phyloP scores from a whole-genome alignment of 2,113 vertebrate genomes.

The Oryzias woworae region DNA sequence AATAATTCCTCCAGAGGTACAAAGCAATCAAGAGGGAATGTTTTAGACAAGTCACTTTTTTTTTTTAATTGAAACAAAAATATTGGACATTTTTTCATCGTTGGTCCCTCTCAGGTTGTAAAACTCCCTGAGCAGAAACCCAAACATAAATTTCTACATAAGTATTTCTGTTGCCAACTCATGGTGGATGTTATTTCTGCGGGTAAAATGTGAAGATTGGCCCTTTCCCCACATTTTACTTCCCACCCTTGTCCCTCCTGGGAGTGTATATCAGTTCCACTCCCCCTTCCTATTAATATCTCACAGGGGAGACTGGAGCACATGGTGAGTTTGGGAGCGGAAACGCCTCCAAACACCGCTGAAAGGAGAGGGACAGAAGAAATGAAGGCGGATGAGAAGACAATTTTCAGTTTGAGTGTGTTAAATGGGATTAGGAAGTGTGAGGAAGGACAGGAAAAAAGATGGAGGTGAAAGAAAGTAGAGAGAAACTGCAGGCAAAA shows the following conservation, averaged over 20 bases:
- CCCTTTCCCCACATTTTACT: constrained; percentile 61
- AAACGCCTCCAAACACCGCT: constrained; percentile 59
- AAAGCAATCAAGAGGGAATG: too few species aligned
- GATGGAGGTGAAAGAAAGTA: constrained; percentile 15
- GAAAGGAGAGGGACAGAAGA: constrained; percentile 22
- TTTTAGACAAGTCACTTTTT: too few species aligned
- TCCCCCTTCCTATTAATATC: constrained; percentile 66
- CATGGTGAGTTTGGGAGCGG: constrained; percentile 70
- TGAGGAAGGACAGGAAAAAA: constrained; percentile 11
- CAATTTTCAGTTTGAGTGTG: constrained; percentile 20
- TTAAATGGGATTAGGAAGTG: constrained; percentile 32
- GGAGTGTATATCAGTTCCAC: constrained; percentile 54
- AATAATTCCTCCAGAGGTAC: too few species aligned
- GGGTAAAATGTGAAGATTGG: constrained; percentile 23
- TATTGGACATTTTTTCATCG: too few species aligned
- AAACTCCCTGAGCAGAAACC: too few species aligned
- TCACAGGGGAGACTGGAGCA: constrained; percentile 58
- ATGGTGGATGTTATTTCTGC: constrained; percentile 31
- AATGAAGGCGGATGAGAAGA: constrained; percentile 18
- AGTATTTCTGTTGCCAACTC: constrained; percentile 9
- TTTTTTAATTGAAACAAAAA: too few species aligned
- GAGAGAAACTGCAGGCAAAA: not conserved
- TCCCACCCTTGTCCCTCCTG: constrained; percentile 59
- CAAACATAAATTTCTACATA: too few species aligned
- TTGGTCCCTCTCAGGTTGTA: too few species aligned